Base-by-base conservation (phyloP, 2,888 invertebrate species). In the Craniophora ligustri region DNA sequence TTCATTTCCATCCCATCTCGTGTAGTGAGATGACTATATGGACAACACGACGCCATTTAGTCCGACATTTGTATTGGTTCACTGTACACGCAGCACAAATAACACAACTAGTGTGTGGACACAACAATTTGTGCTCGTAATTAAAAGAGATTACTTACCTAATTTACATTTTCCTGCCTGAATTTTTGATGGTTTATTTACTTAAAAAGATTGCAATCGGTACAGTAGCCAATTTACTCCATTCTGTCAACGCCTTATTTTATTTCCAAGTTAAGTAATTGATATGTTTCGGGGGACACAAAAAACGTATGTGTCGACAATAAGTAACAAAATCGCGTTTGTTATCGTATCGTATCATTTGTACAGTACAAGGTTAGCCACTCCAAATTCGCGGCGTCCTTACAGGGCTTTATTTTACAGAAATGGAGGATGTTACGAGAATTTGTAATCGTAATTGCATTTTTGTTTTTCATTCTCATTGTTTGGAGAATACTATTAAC, bases 1-100 rank as follows among this genome's bases (percentile, higher is more conserved):
- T 72, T 70, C 66, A 73, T 76, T 70, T 72, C 64, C 65, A 70
- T 34, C 49, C 35, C 55, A 61, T 64, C 67, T 66, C 53, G 50
- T 54, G 48, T 51, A 60, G 54, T 55, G 51, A 59, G 63, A 67
- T 70, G 70, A 60, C 55, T 69, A 50, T 53, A 65, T 59, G 53
- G 50, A 67, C 47, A 54, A 58, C 57, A 57, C 40, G 56, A 42
- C 32, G 35, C 65, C 46, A 62, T 73, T 66, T 60, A 50, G 62
- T 36, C 16, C 36, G 57, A 41, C 47, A 42, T 47, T 64, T 53
- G 48, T 48, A 48, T 59, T 45, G 23, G 26, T 35, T 54, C 39
- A 32, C 38, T 44, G 40, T 44, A 45, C 67, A 36, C 30, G 38
- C 18, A 16, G 40, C 19, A 62, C 53, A 65, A 54, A n/a, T n/a